Percentiles rank a stretch among this genome's conserved stretches.
phyloP scores from a whole-genome alignment of 2,888 invertebrate genomes.

The Cyclophora punctaria region DNA sequence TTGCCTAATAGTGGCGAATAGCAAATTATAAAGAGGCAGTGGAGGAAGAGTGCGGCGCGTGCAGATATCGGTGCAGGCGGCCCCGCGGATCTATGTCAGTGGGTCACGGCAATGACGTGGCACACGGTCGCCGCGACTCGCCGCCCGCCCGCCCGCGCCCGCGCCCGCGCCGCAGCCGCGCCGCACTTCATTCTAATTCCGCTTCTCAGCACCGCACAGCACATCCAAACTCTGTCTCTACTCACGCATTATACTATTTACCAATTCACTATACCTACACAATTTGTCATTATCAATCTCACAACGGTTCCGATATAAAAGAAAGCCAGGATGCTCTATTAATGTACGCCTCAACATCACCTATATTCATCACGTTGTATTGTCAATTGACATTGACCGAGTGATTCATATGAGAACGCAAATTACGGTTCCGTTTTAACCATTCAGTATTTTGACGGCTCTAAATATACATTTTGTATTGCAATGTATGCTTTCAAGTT shows the following conservation, averaged over 20 bases:
- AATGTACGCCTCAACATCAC: neutral
- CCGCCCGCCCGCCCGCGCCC: slow-evolving; percentile 41
- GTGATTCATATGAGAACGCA: slow-evolving; percentile 44
- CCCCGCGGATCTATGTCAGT: slow-evolving; percentile 80
- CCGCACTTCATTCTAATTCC: slow-evolving; percentile 73
- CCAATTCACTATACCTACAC: neutral
- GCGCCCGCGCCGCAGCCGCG: slow-evolving; percentile 15
- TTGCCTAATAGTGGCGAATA: slow-evolving; percentile 16
- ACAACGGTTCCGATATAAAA: neutral
- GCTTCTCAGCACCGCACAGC: slow-evolving; percentile 43
- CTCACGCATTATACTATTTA: slow-evolving; percentile 4
- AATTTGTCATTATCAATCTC: neutral
- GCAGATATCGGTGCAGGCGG: slow-evolving; percentile 73
- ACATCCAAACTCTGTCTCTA: slow-evolving; percentile 4
- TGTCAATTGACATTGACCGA: slow-evolving; percentile 58
- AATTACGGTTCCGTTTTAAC: slow-evolving; percentile 24
- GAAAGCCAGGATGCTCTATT: neutral
- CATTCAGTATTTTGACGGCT: slow-evolving; percentile 11
- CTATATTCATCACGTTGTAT: slow-evolving; percentile 25
- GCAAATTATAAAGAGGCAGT: slow-evolving; percentile 46
- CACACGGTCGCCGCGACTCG: slow-evolving; percentile 57
- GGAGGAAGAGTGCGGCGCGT: slow-evolving; percentile 62
- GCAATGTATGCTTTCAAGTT: no score
- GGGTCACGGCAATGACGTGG: slow-evolving; percentile 80
- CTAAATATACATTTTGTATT: no score